phyloP scores from a whole-genome alignment of 2,888 invertebrate genomes.

The Uropetala carovei region DNA sequence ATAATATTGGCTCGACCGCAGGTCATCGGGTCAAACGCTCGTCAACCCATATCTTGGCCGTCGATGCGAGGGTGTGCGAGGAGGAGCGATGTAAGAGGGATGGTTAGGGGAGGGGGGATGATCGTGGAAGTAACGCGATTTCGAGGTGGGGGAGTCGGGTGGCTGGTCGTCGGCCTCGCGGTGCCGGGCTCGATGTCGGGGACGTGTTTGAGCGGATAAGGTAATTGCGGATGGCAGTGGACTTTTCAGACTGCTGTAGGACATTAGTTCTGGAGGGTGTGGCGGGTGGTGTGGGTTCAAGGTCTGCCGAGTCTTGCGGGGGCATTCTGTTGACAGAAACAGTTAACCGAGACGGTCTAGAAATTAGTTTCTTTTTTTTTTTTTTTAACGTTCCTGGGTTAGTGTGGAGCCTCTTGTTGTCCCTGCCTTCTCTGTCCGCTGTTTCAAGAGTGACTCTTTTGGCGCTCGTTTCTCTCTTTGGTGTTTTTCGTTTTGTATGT shows the following conservation, averaged over 20 bases:
- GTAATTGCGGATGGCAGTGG: conserved; percentile 28
- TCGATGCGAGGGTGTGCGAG: not conserved
- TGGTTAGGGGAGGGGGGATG: not conserved
- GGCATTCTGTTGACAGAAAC: conserved; percentile 54
- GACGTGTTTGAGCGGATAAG: conserved; percentile 11
- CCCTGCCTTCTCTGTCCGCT: too few relatives aligned
- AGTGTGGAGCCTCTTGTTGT: not conserved
- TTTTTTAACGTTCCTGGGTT: not conserved
- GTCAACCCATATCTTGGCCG: conserved; percentile 15
- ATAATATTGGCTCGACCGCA: conserved; percentile 31
- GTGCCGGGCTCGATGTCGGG: conserved; percentile 42
- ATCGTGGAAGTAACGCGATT: not conserved
- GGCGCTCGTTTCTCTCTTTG: not conserved
- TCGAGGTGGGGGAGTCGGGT: not conserved
- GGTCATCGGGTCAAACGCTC: conserved; percentile 51
- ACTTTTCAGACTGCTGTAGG: not conserved
- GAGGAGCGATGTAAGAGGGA: not conserved
- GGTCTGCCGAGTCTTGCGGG: not conserved
- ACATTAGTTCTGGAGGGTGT: conserved; percentile 47
- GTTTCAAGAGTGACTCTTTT: not conserved
- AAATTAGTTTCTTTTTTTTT: conserved; percentile 55
- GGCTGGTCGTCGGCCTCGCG: not conserved
- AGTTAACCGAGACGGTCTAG: conserved; percentile 56
- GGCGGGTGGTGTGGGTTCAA: conserved; percentile 43
- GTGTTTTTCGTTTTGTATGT: not conserved